Percentiles rank a stretch among this genome's conserved stretches.
phyloP scores from a whole-genome alignment of 1,140 invertebrate species.

The Asobara japonica region DNA sequence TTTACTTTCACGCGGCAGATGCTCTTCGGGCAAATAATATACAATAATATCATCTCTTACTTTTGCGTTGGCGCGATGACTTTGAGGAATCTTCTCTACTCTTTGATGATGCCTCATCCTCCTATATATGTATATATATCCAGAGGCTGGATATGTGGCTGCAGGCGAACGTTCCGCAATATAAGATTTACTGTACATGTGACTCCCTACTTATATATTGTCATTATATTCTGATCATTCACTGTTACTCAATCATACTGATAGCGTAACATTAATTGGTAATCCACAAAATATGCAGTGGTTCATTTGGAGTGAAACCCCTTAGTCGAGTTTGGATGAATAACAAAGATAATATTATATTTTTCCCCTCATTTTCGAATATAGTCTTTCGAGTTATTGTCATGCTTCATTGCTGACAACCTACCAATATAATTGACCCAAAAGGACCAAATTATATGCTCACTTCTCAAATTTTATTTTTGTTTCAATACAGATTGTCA shows the following conservation, averaged over 20 bases:
- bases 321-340: too few species aligned
- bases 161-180: slow-evolving; percentile 31
- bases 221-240: background rate
- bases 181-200: background rate
- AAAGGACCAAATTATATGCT: too few species aligned
- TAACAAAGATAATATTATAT: too few species aligned
- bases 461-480: too few species aligned
- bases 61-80: slow-evolving; percentile 13
- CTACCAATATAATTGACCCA: too few species aligned
- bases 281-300: too few species aligned
- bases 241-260: background rate
- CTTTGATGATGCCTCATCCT: background rate
- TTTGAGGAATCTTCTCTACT: slow-evolving; percentile 17
- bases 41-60: slow-evolving; percentile 13
- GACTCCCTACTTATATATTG: background rate
- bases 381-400: too few species aligned
- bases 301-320: too few species aligned
- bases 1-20: slow-evolving; percentile 31
- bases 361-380: too few species aligned
- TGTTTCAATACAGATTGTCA: too few species aligned
- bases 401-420: too few species aligned
- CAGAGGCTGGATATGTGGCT: background rate
- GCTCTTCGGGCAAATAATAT: slow-evolving; percentile 15
- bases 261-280: too few species aligned
- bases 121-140: background rate